Evolutionary conservation across 2,888 invertebrate genomes (phyloP), one percentile per base, ranked within the genome.

Genomic region (Theretra japonica): DNA sequence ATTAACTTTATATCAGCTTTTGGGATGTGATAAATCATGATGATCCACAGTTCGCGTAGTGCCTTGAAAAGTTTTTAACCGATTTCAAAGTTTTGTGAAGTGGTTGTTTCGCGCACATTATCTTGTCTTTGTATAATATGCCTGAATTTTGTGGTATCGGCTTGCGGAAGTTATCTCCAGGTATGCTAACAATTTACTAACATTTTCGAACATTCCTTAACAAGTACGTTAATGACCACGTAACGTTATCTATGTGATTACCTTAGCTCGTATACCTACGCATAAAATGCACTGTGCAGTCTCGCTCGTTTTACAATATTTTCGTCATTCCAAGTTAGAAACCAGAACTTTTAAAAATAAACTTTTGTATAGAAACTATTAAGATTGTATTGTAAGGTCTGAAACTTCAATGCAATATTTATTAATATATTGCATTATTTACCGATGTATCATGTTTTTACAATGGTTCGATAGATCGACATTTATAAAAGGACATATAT

Each of bases 1-100:
- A 11, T 25, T 53, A 23, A 41, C 28, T 30, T 28, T 30, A 41
- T 25, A 17, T 33, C 11, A n/a, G 33, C 53, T 48, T 71, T 33
- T 53, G 33, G 53, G n/a, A 41, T 17, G 70, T 70, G 70, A 65
- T 23, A 28, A 65, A 65, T 19, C 11, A 62, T 65, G 23, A 23
- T 50, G 23, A 48, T 33, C 65, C 41, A 70, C 62, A 69, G 76
- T 78, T 79, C 76, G 77, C 76, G 84, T 78, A 81, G 87, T 90
- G 87, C 86, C 84, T 88, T 86, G 77, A 86, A 88, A 90, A 90
- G 89, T 90, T 91, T 89, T 88, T 87, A 82, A 82, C 80, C 76
- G 86, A 86, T 85, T 86, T 84, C 70, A 77, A 81, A 82, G 80
- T 82, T 81, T 76, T 77, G 65, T 74, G 72, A 75, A 83, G 84